Base-by-base conservation (phyloP, 2,113 vertebrate genomes). In the Theropithecus gelada region DNA sequence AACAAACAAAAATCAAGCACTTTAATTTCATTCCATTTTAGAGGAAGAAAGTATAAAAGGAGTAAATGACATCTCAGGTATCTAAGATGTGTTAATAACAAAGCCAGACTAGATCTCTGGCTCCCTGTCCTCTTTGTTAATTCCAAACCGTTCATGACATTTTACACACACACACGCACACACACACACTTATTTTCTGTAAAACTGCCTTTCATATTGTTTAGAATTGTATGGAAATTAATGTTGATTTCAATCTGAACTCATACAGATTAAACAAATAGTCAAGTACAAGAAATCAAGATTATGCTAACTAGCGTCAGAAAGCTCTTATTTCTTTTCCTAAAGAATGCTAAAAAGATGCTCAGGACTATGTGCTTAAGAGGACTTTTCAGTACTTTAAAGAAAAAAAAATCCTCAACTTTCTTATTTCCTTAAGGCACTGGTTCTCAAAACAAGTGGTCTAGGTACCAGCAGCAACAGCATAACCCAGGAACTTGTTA, bases 181-280 rank as follows among this genome's bases (percentile, higher is more conserved):
- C 23, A 66, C 17, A 45, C 5, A 8, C 30, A 64, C 43, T 55
- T 30, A n/a, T 17, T 66, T 84, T 80, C 78, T 86, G 45, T 6
- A 95, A 73, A 83, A 95, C 3, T 59, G 3, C 40, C 22, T 93
- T 81, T 85, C 27, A 35, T 85, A 75, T 95, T 84, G 10, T 87
- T 88, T 68, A 89, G 23, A 79, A 90, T 84, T 32, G 83, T 6
- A 79, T 13, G 68, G 12, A 90, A 94, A 93, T 57, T 86, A 57
- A 85, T 66, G 83, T 95, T 25, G 16, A 87, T 90, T 87, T 96
- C 70, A 80, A 80, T 93, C 61, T 84, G n/a, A 61, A 5, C 11
- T 66, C 35, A 86, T 61, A 81, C 12, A 83, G 18, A 86, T 38
- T 76, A 89, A 75, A 90, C 2, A 76, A 68, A 48, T 4, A 68